Base-by-base conservation (phyloP, 2,113 vertebrate species). In the Accipiter virgatus region DNA sequence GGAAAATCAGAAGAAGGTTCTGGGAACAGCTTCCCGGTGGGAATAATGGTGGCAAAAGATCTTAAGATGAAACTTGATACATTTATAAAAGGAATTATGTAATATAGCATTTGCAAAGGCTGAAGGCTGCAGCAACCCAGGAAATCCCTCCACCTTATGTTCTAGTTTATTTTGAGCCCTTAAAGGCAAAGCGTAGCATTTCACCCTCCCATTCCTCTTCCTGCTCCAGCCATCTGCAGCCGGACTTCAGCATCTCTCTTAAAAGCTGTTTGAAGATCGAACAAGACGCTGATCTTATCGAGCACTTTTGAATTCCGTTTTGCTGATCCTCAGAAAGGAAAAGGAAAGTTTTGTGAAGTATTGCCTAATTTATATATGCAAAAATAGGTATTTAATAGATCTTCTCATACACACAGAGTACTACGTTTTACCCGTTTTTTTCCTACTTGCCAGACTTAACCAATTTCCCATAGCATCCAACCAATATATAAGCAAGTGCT, bases 71-170 rank as follows among this genome's bases (percentile, higher is more conserved):
- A 88, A 66, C 27, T n/a, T 10, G 45, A 42, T 66, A 32, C 0
- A 1, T 81, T 71, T 71, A 59, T 59, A 81, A 80, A 86, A 93
- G 63, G 72, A 86, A 87, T 91, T 81, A 43, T 13, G 10, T 59
- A 59, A 75, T 32, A 20, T 2, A 67, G 61, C 38, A 38, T 50
- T 82, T 74, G 74, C 73, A 90, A 71, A 84, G 81, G 50, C 71
- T 38, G 86, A 58, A 67, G 86, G 86, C 62, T 73, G 72, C 81
- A 81, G 92, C 75, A 81, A 66, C 59, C 55, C 79, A 52, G 81
- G 90, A 94, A 79, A 92, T 68, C 52, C 81, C 74, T 88, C 73
- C 47, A 90, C 82, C 71, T 80, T 73, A 75, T 47, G 56, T 63
- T 59, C 52, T 36, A 50, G 26, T 75, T 85, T 50, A 87, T 84